Base-by-base conservation (phyloP, 2,113 vertebrate species). In the Rynchops niger region DNA sequence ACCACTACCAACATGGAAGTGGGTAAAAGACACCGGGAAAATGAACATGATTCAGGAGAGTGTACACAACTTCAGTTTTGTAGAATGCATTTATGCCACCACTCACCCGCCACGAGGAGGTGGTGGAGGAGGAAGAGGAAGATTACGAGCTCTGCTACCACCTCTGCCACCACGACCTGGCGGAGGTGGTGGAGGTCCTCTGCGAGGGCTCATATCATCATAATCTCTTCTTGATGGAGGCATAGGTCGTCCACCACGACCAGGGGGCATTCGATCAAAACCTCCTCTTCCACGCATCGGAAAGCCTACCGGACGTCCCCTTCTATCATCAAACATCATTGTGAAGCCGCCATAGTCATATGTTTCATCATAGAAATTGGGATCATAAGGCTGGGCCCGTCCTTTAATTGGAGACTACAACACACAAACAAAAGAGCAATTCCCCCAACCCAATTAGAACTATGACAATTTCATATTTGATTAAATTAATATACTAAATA, bases 301-400 rank as follows among this genome's bases (percentile, higher is more conserved):
- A 93, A 99, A 99, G 49, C 99, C 99, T 88, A 99, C 99, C 4
- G 99, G 98, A 22, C 99, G 98, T n/a, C 99, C 99, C 47, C 99
- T 98, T 66, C 99, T 98, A 82, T 99, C 99, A 97, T 99, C 99
- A 90, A 99, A 99, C 99, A 99, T 99, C 98, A 99, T 99, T 29
- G 99, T 99, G 97, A 99, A 99, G 74, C 99, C 99, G 81, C 99
- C 99, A 2, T 99, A 99, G 97, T 99, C 99, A 2, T 99, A 99
- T 0, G 99, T 99, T 97, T 99, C 99, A 73, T 99, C 99, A 2
- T 99, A 99, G 97, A 99, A 99, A 96, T 99, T 99, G 3, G 99
- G 99, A 96, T 99, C 99, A 0, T 99, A 99, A 49, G 99, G 99
- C 91, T 99, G 99, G 55, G 99, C 99, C 7, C 99, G 99, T 77